A percentile compares a stretch with the other conserved stretches of the same genome.
Evolutionary conservation across 2,113 vertebrate genomes (phyloP).

Genomic region (Lates calcarifer): DNA sequence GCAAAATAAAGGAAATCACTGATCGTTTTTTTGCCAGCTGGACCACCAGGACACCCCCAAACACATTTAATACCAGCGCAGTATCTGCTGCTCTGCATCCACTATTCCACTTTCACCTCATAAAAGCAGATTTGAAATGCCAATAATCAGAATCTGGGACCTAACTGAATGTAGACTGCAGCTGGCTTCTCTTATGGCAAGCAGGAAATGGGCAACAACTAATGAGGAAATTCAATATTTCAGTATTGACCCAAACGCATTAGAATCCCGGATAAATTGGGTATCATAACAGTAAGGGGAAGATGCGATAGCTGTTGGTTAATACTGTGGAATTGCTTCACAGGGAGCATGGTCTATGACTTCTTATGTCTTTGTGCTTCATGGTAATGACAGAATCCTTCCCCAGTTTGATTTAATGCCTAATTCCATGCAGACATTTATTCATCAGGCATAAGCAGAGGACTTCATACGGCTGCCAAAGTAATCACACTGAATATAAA

Average conservation of each 20-base stretch:
- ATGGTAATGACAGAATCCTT: conserved; percentile 51
- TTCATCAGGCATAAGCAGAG: conserved; percentile 61
- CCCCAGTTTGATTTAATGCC: conserved; percentile 61
- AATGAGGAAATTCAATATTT: conserved; percentile 56
- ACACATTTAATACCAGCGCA: neutral
- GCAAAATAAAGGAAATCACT: neutral
- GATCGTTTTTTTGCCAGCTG: neutral
- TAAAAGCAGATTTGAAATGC: conserved; percentile 47
- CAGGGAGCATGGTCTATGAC: conserved; percentile 8
- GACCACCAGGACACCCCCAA: neutral
- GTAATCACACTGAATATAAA: conserved; percentile 74
- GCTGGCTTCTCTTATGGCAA: conserved; percentile 54
- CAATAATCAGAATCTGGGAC: conserved; percentile 39
- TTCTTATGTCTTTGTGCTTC: conserved; percentile 29
- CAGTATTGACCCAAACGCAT: conserved; percentile 49
- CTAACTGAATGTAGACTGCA: conserved; percentile 46
- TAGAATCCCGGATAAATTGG: conserved; percentile 42
- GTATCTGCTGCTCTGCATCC: conserved; percentile 12
- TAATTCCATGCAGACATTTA: conserved; percentile 64
- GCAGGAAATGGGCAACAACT: conserved; percentile 60
- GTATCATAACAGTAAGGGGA: conserved; percentile 1
- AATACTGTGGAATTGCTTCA: conserved; percentile 17
- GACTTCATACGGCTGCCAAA: conserved; percentile 72
- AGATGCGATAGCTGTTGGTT: conserved; percentile 2
- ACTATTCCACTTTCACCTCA: conserved; percentile 31